Percentiles rank a stretch among this genome's conserved stretches.
phyloP scores from a whole-genome alignment of 2,888 invertebrate species.

The Ichneumoninae sp. region DNA sequence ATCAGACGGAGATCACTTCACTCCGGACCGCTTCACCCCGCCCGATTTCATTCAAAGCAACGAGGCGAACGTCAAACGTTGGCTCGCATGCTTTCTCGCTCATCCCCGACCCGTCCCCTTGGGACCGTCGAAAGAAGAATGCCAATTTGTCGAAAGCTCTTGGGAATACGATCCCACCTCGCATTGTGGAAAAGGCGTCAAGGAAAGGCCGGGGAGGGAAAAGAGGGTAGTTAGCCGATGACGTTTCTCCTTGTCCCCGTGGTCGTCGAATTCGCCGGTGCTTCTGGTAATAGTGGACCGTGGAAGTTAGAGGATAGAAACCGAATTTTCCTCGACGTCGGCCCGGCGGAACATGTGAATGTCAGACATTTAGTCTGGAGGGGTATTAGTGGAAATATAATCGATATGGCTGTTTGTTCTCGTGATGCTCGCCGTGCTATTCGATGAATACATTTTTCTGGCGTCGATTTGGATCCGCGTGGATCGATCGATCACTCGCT shows the following conservation, averaged over 20 bases:
- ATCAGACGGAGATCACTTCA: constrained; percentile 79
- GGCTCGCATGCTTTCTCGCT: constrained; percentile 63
- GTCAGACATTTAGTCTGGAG: background rate
- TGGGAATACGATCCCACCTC: constrained; percentile 37
- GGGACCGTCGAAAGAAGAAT: constrained; percentile 78
- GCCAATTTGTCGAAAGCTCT: constrained; percentile 78
- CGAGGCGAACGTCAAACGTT: constrained; percentile 76
- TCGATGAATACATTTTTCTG: too few relatives aligned
- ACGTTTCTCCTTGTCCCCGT: background rate
- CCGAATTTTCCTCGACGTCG: background rate
- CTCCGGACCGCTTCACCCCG: constrained; percentile 73
- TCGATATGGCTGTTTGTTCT: background rate
- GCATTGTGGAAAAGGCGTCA: constrained; percentile 14
- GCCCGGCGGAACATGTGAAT: background rate
- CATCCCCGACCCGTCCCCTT: constrained; percentile 62
- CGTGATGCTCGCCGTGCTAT: background rate
- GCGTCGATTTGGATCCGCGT: too few relatives aligned
- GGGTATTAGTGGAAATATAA: background rate
- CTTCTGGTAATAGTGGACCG: background rate
- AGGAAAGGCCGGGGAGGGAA: background rate
- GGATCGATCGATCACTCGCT: too few relatives aligned
- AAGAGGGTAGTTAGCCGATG: constrained; percentile 8
- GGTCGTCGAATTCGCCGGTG: constrained; percentile 15
- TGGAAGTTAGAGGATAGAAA: background rate
- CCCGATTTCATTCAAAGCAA: constrained; percentile 76